Evolutionary conservation across 2,797 vertebrate species (phyloP), one percentile per base, ranked within the genome.

Genomic region (Chaetophractus vellerosus): DNA sequence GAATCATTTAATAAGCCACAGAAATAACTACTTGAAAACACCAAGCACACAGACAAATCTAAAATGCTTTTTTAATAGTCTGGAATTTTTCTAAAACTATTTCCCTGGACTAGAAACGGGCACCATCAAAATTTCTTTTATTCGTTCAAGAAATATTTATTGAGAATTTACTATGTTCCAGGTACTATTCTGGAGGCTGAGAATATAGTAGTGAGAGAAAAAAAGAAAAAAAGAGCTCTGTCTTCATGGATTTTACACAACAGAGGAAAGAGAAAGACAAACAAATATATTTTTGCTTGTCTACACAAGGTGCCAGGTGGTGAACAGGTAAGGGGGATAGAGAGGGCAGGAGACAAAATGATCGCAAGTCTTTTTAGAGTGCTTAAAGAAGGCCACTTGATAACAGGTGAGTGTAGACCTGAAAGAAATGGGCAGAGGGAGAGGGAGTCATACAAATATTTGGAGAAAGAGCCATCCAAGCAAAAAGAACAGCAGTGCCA

Each of bases 81-180:
- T 74, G 19, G 31, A 45, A 45, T 55, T 57, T 95, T 69, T 26
- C 63, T 63, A 76, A 76, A 7, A 75, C 16, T 50, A 74, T 52
- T 55, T 24, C 9, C 38, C 57, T 76, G 5, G 55, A 21, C 33
- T 57, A 4, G 38, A 91, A 82, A 78, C 1, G 16, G 10, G 33
- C 19, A 82, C 28, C 28, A 19, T 23, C 63, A 16, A 69, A 81
- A 83, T 64, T 52, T 88, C 6, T 71, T n/a, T 76, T 31, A 74
- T 55, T 88, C 72, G 23, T 48, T 72, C 59, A 45, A 52, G 69
- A 81, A 91, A 82, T n/a, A 71, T 71, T 93, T 93, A 82, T 19
- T 90, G 55, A 90, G 26, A 14, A 90, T 10, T 90, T 55, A 69
- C 76, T 82, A 48, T 26, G 38, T 86, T 86, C 61, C 23, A 26